Conservation (phyloP, 2,113 vertebrate species). For the Ophiodon elongatus region DNA sequence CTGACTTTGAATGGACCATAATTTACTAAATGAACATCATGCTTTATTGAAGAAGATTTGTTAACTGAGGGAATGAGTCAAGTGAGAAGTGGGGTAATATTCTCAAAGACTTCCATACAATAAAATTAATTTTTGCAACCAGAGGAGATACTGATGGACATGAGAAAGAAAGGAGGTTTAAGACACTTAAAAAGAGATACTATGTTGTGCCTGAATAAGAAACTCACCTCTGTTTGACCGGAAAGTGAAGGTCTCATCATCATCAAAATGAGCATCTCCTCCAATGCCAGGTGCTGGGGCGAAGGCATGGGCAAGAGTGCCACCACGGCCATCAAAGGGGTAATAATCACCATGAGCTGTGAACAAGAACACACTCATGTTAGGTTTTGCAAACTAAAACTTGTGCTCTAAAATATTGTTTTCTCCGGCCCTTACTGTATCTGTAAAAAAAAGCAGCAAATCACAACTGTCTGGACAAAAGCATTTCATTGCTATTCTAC, state of each 20-base stretch:
- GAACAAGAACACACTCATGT: not conserved
- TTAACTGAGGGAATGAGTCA: not conserved
- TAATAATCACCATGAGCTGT: conserved; percentile 87
- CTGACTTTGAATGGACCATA: not conserved
- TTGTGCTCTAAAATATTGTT: not conserved
- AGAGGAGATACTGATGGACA: not conserved
- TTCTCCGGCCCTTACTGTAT: not conserved
- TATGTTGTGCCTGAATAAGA: not conserved
- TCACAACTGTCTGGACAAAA: not conserved
- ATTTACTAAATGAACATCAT: not conserved
- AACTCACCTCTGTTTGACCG: conserved; percentile 70
- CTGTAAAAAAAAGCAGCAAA: not conserved
- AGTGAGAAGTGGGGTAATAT: not conserved
- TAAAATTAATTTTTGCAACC: not conserved
- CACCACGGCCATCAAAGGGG: conserved; percentile 88
- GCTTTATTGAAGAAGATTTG: not conserved
- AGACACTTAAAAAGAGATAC: not conserved
- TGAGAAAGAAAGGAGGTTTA: not conserved
- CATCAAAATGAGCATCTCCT: conserved; percentile 94
- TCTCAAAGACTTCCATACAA: not conserved
- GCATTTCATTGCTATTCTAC: not conserved
- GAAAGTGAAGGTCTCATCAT: conserved; percentile 86
- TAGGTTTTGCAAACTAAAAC: not conserved
- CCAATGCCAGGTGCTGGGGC: conserved; percentile 81
- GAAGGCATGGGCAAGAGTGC: conserved; percentile 89